A percentile compares a stretch with the other conserved stretches of the same genome.
These are phyloP conservation scores for Sthenelais limicola DNA, from an alignment of 2,888 invertebrate genomes.

Conservation along the genomic window DNA sequence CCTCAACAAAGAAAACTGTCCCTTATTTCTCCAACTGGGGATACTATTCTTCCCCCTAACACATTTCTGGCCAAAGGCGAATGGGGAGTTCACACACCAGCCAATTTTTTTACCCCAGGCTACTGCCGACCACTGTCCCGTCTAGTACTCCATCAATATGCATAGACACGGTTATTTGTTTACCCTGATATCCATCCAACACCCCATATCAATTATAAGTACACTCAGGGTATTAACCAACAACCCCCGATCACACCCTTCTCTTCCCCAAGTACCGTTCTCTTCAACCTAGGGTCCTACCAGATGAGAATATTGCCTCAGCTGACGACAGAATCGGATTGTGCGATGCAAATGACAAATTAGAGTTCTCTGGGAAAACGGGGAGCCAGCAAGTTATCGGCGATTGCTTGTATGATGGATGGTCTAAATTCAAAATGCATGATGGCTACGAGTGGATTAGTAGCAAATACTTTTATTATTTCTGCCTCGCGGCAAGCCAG, in stretches of 20 bases:
- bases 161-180: conserved; percentile 25
- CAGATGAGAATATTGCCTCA: conserved; percentile 34
- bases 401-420: conserved; percentile 30
- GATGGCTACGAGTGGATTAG: conserved; percentile 34
- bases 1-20: too few relatives aligned
- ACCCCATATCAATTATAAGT: conserved; percentile 36
- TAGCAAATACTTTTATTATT: conserved; percentile 35
- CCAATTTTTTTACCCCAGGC: too few relatives aligned
- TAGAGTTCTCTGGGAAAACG: neutral
- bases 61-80: too few relatives aligned
- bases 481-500: conserved; percentile 16
- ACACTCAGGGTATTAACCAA: conserved; percentile 18
- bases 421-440: conserved; percentile 35
- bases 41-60: too few relatives aligned
- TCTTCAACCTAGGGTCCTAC: too few relatives aligned
- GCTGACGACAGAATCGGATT: conserved; percentile 32
- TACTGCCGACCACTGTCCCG: neutral
- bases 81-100: too few relatives aligned
- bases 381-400: conserved; percentile 18
- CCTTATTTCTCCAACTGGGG: too few relatives aligned
- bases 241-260: neutral
- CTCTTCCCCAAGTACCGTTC: too few relatives aligned
- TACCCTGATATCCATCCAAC: conserved; percentile 38
- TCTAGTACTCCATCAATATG: conserved; percentile 25
- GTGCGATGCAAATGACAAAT: conserved; percentile 38